Conservation (phyloP, 2,888 invertebrate genomes). For the Lepidonotus clava region DNA sequence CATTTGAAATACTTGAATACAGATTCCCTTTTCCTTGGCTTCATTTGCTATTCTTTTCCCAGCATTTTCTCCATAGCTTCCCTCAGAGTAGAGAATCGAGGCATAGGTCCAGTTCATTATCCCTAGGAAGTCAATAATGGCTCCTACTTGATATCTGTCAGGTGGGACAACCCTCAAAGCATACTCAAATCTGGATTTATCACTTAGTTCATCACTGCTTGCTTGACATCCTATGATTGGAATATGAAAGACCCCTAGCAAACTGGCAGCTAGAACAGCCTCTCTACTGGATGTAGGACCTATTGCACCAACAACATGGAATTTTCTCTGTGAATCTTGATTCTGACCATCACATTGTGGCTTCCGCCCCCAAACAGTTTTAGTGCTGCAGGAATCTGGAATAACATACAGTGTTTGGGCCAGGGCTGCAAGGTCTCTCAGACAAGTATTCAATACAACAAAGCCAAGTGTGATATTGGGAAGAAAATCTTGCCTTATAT, state of each 20-base stretch:
- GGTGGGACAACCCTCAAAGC: conserved; percentile 73
- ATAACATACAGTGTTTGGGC: conserved; percentile 64
- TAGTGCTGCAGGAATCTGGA: not conserved
- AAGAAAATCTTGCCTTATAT: not conserved
- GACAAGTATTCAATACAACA: conserved; percentile 68
- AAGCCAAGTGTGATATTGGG: conserved; percentile 67
- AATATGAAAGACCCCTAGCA: conserved; percentile 81
- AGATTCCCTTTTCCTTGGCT: conserved; percentile 19
- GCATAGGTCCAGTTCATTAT: conserved; percentile 52
- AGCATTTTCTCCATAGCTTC: conserved; percentile 56
- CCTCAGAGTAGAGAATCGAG: conserved; percentile 44
- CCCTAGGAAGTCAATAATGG: conserved; percentile 43
- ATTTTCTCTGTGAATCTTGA: not conserved
- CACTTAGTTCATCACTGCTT: conserved; percentile 72
- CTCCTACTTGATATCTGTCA: conserved; percentile 65
- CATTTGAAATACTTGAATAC: conserved; percentile 26
- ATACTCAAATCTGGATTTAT: conserved; percentile 69
- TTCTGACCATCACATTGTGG: not conserved
- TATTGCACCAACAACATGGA: conserved; percentile 57
- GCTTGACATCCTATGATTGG: conserved; percentile 81
- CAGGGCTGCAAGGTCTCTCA: conserved; percentile 65
- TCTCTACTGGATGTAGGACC: conserved; percentile 56
- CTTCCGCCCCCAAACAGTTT: not conserved
- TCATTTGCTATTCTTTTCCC: conserved; percentile 2
- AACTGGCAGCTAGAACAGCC: conserved; percentile 53